Percentiles rank a stretch among this genome's conserved stretches.
phyloP scores from a whole-genome alignment of 2,797 vertebrate species.

The Sebastes nivosus region DNA sequence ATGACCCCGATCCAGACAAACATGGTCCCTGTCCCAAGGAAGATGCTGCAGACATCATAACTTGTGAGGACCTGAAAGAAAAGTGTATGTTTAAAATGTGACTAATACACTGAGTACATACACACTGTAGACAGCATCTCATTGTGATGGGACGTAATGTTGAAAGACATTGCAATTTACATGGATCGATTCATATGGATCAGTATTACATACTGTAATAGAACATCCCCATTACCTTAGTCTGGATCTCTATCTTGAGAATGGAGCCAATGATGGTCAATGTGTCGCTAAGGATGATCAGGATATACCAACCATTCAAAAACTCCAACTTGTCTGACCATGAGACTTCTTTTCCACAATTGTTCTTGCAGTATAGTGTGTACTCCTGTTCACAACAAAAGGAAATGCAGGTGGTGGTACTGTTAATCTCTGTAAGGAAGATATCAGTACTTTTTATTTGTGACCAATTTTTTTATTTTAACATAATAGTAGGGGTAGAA shows the following conservation, averaged over 20 bases:
- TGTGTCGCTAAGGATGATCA: constrained; percentile 91
- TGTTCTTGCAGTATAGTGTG: constrained; percentile 79
- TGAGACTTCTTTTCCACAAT: constrained; percentile 81
- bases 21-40: constrained; percentile 93
- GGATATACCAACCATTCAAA: constrained; percentile 92
- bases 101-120: rapidly evolving
- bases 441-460: neutral
- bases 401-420: neutral
- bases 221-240: constrained; percentile 81
- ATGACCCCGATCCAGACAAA: constrained; percentile 95
- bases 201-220: neutral
- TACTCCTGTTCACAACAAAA: constrained; percentile 83
- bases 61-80: constrained; percentile 85
- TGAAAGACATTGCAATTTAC: neutral
- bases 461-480: neutral
- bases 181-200: neutral
- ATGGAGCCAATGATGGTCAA: constrained; percentile 90
- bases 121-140: neutral
- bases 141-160: neutral
- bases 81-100: neutral
- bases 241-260: constrained; percentile 94
- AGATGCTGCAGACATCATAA: constrained; percentile 95
- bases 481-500: neutral
- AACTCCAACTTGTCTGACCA: constrained; percentile 91
- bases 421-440: neutral